Base-by-base conservation (phyloP, 2,888 invertebrate genomes). In the Hyalella azteca region DNA sequence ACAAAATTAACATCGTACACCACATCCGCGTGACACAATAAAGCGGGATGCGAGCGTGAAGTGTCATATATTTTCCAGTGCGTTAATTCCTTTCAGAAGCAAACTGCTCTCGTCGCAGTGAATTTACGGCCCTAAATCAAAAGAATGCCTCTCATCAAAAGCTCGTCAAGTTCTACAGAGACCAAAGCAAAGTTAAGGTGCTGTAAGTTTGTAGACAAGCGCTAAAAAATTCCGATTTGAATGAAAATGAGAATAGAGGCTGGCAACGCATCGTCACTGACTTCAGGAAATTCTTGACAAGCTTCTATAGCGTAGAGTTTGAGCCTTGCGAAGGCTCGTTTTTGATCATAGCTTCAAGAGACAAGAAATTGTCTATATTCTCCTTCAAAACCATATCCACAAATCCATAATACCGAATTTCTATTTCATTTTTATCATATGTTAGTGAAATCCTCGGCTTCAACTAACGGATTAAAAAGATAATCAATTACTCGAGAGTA, bases 171-270 rank as follows among this genome's bases (percentile, higher is more conserved):
- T 45, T 45, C 45, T 15, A 15, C 15, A 45, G 15, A 45, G 11
- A 11, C 45, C 11, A 15, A 45, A 15, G 15, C 45, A 9, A 45
- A 45, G 45, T 45, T 45, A 45, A 15, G 36, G 7, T 15, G 11
- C 66, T 36, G 26, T 26, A 54, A 54, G 26, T 26, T 29, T 54
- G 22, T 15, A 54, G 54, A 9, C 54, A 54, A 54, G 54, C 29
- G 54, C 22, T 7, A 54, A 26, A 22, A 66, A 29, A 66, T 66
- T 66, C n/a, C 19, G 39, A 36, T 36, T 66, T 66, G 36, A 66
- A 5, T 19, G 66, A 66, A 59, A 66, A 66, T 39, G 66, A 66
- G 66, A n/a, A n/a, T n/a, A 54, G 54, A 66, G 36, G 36, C 36
- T 66, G 66, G 66, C 36, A 66, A 66, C 66, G 19, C 32, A 36